A percentile compares a stretch with the other conserved stretches of the same genome.
phyloP scores from a whole-genome alignment of 2,797 vertebrate species.

The Morelia viridis region DNA sequence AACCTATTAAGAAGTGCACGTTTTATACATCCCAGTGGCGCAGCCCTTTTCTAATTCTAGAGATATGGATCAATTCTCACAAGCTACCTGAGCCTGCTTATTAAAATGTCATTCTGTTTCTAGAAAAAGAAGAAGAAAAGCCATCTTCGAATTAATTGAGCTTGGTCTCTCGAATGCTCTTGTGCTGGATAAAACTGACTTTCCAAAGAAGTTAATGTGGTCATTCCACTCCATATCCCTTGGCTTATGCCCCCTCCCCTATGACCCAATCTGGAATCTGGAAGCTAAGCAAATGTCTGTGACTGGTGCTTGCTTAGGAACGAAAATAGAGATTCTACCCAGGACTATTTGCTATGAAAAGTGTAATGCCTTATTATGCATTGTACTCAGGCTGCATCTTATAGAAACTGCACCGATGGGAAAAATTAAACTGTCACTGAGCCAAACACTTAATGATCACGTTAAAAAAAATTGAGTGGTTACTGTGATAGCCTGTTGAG shows the following conservation, averaged over 20 bases:
- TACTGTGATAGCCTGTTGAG: neutral
- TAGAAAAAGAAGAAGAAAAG: neutral
- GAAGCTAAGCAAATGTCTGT: neutral
- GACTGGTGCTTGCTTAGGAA: neutral
- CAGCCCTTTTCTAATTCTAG: conserved; percentile 17
- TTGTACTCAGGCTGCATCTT: conserved; percentile 2
- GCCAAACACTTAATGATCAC: neutral
- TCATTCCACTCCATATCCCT: neutral
- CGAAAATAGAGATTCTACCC: neutral
- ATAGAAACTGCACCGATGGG: conserved; percentile 12
- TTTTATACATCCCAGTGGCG: conserved; percentile 9
- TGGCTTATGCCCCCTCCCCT: neutral
- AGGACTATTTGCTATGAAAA: neutral
- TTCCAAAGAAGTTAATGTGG: neutral
- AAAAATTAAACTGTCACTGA: conserved; percentile 26
- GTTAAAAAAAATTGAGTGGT: neutral
- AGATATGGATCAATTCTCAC: conserved; percentile 21
- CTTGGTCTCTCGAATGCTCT: neutral
- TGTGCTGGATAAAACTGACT: neutral
- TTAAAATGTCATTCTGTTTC: conserved; percentile 21
- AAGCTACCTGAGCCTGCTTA: conserved; percentile 10
- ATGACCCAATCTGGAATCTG: neutral
- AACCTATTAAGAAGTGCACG: neutral
- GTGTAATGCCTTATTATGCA: conserved; percentile 7
- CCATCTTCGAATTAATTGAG: neutral